Conservation (phyloP, 1,140 invertebrate species). For the Cotesia vestalis region DNA sequence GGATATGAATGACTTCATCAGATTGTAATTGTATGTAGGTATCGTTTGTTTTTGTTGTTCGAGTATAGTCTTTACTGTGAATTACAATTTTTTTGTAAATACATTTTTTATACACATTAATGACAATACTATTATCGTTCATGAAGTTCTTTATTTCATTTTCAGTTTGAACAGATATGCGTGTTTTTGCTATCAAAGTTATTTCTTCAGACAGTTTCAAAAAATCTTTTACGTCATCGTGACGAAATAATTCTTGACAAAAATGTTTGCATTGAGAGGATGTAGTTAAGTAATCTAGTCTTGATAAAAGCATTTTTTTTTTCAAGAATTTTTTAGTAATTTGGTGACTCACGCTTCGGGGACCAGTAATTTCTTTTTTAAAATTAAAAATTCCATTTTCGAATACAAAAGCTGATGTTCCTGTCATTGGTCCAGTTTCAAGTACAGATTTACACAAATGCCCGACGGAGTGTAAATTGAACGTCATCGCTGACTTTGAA, state of each 20-base stretch:
- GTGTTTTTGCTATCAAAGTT: no score
- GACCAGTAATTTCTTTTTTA: slow-evolving; percentile 22
- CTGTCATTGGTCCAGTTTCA: slow-evolving; percentile 20
- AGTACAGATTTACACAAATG: slow-evolving; percentile 23
- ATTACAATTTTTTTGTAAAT: not conserved
- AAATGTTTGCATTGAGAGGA: not conserved
- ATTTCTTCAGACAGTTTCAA: no score
- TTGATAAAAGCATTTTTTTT: not conserved
- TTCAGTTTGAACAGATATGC: not conserved
- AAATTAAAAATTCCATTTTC: slow-evolving; percentile 22
- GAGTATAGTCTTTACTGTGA: not conserved
- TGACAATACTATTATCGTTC: not conserved
- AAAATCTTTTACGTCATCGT: not conserved
- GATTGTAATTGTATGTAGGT: not conserved
- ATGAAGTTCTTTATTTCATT: not conserved
- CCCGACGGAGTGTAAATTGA: slow-evolving; percentile 25
- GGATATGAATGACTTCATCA: not conserved
- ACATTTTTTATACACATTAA: slow-evolving; percentile 1
- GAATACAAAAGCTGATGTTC: slow-evolving; percentile 29
- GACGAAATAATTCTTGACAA: not conserved
- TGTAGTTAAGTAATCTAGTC: no score
- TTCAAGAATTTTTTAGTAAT: slow-evolving; percentile 18
- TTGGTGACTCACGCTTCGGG: slow-evolving; percentile 16
- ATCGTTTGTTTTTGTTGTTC: slow-evolving; percentile 4
- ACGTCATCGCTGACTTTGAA: slow-evolving; percentile 18